A percentile compares a stretch with the other conserved stretches of the same genome.
Evolutionary conservation across 2,888 invertebrate species (phyloP).

Genomic region (Polymixis lichenea): DNA sequence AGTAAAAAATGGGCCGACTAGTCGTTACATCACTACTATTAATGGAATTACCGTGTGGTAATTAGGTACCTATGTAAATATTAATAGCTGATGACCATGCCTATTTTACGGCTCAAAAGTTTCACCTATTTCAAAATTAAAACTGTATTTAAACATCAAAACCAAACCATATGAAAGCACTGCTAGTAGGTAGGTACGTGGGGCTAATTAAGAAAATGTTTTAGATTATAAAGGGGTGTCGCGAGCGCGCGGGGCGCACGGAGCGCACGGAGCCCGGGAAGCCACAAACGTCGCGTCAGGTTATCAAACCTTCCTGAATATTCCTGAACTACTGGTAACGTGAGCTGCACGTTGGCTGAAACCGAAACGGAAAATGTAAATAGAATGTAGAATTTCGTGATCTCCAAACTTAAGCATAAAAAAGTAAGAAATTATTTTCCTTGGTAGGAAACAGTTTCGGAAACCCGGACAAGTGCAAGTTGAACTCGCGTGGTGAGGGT

Average conservation of each 20-base stretch:
- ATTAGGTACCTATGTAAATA: background rate
- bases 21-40: background rate
- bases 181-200: background rate
- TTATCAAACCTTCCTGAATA: constrained; percentile 30
- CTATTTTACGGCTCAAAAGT: background rate
- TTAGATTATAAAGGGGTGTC: constrained; percentile 16
- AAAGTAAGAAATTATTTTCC: no score
- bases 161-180: constrained; percentile 32
- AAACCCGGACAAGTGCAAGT: no score
- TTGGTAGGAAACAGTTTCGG: no score
- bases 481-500: no score
- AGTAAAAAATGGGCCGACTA: no score
- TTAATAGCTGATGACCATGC: background rate
- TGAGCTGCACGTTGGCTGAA: background rate
- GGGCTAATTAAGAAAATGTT: constrained; percentile 54
- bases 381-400: no score
- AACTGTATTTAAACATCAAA: constrained; percentile 34
- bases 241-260: no score
- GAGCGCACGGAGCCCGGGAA: constrained; percentile 12
- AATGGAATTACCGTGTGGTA: background rate
- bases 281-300: constrained; percentile 35
- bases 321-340: constrained; percentile 23
- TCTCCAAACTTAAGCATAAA: no score
- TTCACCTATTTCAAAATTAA: constrained; percentile 23
- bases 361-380: background rate